Conservation (phyloP, 2,797 vertebrate species). For the Heteromormyrus szaboi region DNA sequence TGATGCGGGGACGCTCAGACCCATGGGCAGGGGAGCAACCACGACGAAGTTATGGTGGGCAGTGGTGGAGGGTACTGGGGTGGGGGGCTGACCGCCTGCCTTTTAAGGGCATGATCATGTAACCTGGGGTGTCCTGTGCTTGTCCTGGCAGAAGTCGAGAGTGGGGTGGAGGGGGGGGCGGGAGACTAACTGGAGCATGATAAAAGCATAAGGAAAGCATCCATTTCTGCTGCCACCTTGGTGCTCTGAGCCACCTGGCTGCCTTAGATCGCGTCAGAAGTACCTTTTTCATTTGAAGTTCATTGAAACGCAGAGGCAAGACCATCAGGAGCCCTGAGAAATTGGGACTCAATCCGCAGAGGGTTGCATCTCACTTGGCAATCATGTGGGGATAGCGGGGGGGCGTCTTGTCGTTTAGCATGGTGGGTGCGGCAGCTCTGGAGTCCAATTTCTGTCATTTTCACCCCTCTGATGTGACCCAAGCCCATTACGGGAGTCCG, state of each 20-base stretch:
- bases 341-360: background rate
- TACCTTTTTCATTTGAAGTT: constrained; percentile 6
- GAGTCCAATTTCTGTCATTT: constrained; percentile 63
- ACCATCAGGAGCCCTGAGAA: background rate
- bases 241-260: background rate
- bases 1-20: background rate
- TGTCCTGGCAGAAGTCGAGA: background rate
- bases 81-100: constrained; percentile 1
- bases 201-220: background rate
- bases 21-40: background rate
- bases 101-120: background rate
- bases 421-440: constrained; percentile 60
- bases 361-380: background rate
- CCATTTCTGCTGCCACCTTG: background rate
- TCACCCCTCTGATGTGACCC: constrained; percentile 66
- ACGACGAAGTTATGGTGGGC: constrained; percentile 28
- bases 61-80: constrained; percentile 38
- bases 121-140: background rate
- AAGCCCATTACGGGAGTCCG: constrained; percentile 65
- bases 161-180: background rate
- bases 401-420: constrained; percentile 40
- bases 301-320: background rate
- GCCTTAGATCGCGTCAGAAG: background rate
- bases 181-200: background rate
- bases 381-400: background rate